Evolutionary conservation across 2,797 vertebrate species (phyloP).

Genomic region (Apogon talboti): DNA sequence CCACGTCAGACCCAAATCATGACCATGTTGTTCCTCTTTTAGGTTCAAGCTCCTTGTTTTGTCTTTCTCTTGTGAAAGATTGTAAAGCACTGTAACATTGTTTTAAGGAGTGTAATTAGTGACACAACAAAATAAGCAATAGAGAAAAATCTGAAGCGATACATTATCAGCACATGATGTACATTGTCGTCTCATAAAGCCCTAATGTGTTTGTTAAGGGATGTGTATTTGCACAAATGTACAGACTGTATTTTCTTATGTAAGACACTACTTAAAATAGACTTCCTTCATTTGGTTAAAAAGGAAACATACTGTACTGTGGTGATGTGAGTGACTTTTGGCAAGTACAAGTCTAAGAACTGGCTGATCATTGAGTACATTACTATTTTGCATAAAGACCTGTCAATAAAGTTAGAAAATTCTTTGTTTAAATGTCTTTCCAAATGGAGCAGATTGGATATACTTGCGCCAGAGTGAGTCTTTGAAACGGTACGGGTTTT

Average conservation of each 20-base stretch:
- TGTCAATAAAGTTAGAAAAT: constrained; percentile 14
- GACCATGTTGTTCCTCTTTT: no score
- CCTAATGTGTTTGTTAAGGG: neutral
- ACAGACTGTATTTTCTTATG: constrained; percentile 1
- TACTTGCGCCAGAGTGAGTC: constrained; percentile 27
- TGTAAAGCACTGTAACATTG: no score
- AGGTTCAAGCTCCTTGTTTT: no score
- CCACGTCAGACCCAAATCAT: no score
- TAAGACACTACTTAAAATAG: neutral
- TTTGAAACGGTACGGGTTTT: constrained; percentile 24
- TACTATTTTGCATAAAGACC: constrained; percentile 15
- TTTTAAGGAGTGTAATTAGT: no score
- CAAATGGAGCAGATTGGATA: constrained; percentile 18
- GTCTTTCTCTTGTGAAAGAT: no score
- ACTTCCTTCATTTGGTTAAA: constrained; percentile 8
- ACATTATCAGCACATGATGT: no score
- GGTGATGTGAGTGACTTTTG: constrained; percentile 11
- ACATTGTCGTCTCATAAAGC: no score
- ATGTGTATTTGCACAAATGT: neutral
- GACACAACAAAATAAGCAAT: no score
- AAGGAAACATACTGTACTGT: neutral
- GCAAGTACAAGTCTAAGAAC: neutral
- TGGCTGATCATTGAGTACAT: constrained; percentile 8
- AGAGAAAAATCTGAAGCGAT: no score
- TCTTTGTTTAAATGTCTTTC: constrained; percentile 16